These are phyloP conservation scores for Propithecus perrieri DNA, from an alignment of 2,797 vertebrate genomes.

Conservation along the genomic window DNA sequence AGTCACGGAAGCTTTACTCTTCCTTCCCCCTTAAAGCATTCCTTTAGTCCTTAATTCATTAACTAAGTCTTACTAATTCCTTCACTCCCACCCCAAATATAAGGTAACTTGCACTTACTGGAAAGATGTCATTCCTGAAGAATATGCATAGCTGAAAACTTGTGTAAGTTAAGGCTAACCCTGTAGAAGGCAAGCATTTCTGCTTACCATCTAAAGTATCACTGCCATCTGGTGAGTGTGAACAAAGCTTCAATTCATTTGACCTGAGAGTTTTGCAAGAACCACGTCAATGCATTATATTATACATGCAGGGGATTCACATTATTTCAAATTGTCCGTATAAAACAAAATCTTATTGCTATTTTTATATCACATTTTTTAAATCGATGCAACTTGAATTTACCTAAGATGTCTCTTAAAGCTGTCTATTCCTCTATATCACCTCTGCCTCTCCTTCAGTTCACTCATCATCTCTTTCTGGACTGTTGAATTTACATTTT, in stretches of 20 bases:
- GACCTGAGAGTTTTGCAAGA: background rate
- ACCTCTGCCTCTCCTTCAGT: background rate
- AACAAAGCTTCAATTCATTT: background rate
- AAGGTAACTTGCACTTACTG: background rate
- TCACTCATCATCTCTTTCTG: background rate
- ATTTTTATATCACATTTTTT: background rate
- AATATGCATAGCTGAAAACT: background rate
- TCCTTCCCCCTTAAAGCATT: background rate
- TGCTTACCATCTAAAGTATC: background rate
- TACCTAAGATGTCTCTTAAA: background rate
- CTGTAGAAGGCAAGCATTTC: background rate
- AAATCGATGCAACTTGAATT: background rate
- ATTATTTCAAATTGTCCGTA: background rate
- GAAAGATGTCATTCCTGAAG: background rate
- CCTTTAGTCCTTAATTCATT: background rate
- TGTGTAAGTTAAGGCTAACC: background rate
- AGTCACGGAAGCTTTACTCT: background rate
- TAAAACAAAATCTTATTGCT: background rate
- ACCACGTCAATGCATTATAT: background rate
- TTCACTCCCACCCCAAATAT: background rate
- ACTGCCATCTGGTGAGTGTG: background rate
- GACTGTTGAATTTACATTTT: background rate
- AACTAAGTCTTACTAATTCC: background rate
- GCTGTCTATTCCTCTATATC: background rate
- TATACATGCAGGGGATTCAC: background rate